Base-by-base conservation (phyloP, 2,888 invertebrate species). In the Cacoxenus indagator region DNA sequence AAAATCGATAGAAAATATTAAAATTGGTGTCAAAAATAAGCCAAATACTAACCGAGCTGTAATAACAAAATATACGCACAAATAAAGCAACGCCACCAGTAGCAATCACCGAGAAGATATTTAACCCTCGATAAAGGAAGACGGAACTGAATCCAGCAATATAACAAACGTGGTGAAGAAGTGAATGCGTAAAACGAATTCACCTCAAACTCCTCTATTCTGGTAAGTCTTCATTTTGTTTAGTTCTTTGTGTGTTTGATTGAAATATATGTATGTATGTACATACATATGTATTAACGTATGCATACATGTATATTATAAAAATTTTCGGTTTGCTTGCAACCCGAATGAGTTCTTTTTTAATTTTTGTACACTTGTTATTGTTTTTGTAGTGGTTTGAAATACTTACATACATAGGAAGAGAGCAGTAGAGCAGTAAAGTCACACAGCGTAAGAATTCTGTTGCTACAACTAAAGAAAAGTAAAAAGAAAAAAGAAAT, bases 201-300 rank as follows among this genome's bases (percentile, higher is more conserved):
- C 26, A 24, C 54, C 24, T 8, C 26, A 54, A 24, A 17, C 22
- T 8, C 11, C 4, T 11, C 6, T 37, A 8, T 26, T 54, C 26
- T 54, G 54, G 54, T 54, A 54, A 54, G 54, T 54, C 24, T 54
- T 4, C n/a, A n/a, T 46, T 65, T 66, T 61, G 64, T 26, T 67
- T 70, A 72, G 37, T 68, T 72, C 59, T 68, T 73, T 72, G 68
- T 68, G 72, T 69, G 73, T 65, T 46, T 65, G 24, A 78, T 79
- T n/a, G n/a, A n/a, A n/a, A n/a, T n/a, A 72, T 79, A 75, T 73
- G 75, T 76, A 26, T 45, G 73, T 48, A 64, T 9, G 24, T 55
- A 59, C 37, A 71, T 46, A 73, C 55, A 70, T 65, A 69, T 46
- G 19, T 51, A 22, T 51, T 19, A 19, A 51, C 19, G 22, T 51